phyloP scores from a whole-genome alignment of 2,888 invertebrate genomes.

The Athripsodes cinereus region DNA sequence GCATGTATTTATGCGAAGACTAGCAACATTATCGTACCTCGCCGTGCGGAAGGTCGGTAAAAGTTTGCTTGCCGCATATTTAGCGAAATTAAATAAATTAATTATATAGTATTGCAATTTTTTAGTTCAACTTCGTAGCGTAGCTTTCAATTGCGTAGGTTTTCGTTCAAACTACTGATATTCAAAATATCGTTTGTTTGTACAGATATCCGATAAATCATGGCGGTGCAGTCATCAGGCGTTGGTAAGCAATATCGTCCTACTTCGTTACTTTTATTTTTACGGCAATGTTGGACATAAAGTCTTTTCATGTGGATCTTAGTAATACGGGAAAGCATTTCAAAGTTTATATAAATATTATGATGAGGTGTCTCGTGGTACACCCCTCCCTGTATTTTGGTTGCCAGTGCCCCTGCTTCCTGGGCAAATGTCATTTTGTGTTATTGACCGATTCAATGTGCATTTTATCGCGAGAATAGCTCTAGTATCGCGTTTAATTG shows the following conservation, averaged over 20 bases:
- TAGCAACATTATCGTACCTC: slow-evolving; percentile 4
- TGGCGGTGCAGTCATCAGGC: slow-evolving; percentile 88
- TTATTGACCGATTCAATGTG: too few relatives aligned
- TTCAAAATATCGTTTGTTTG: slow-evolving; percentile 2
- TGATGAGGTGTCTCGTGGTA: neutral
- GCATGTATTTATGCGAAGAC: too few relatives aligned
- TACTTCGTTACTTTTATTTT: neutral
- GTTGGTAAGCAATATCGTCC: slow-evolving; percentile 62
- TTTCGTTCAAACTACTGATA: neutral
- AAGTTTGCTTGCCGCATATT: slow-evolving; percentile 21
- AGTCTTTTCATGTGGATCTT: neutral
- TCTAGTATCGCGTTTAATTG: too few relatives aligned
- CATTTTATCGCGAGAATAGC: too few relatives aligned
- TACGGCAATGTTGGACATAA: neutral
- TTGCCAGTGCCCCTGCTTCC: neutral
- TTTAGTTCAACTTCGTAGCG: neutral
- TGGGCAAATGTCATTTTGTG: neutral
- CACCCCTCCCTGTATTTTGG: slow-evolving; percentile 11
- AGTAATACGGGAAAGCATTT: too few relatives aligned
- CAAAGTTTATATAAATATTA: neutral
- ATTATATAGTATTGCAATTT: slow-evolving; percentile 4
- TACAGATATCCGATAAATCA: slow-evolving; percentile 42
- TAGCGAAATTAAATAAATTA: slow-evolving; percentile 11
- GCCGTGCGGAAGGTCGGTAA: slow-evolving; percentile 18
- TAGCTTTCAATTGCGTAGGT: neutral